These are phyloP conservation scores for Masticophis lateralis DNA, from an alignment of 2,797 vertebrate genomes.

Conservation along the genomic window DNA sequence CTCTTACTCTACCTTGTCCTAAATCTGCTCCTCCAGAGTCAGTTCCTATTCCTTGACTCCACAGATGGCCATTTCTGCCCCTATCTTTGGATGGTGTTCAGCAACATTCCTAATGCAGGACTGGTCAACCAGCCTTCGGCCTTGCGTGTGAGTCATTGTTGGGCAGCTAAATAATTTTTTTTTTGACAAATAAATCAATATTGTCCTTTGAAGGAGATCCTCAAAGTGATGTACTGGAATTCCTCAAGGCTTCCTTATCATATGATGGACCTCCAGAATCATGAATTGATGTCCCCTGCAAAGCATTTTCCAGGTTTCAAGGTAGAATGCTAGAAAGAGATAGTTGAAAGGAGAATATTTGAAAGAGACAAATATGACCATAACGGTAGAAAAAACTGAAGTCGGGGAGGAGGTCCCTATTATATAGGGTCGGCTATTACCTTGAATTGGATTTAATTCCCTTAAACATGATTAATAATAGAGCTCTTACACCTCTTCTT, in stretches of 20 bases:
- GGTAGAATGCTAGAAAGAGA: neutral
- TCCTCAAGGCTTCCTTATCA: neutral
- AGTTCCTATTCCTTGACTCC: neutral
- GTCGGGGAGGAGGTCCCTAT: neutral
- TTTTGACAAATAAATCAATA: no score
- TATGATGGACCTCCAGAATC: neutral
- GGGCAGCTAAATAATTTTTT: no score
- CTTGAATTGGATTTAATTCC: neutral
- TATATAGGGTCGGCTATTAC: neutral
- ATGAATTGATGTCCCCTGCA: neutral
- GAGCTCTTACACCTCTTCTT: neutral
- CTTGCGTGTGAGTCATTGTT: no score
- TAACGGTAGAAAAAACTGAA: neutral
- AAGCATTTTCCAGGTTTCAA: neutral
- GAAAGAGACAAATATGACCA: neutral
- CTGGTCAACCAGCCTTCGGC: neutral
- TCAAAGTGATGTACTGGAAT: neutral
- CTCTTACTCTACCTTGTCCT: neutral
- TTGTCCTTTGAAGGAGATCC: no score
- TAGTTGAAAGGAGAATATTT: rapidly evolving
- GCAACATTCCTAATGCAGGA: neutral
- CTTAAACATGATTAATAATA: neutral
- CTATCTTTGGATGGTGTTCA: neutral
- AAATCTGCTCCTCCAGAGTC: neutral
- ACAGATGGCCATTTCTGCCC: neutral